Base-by-base conservation (phyloP, 2,888 invertebrate genomes). In the Antheraea yamamai region DNA sequence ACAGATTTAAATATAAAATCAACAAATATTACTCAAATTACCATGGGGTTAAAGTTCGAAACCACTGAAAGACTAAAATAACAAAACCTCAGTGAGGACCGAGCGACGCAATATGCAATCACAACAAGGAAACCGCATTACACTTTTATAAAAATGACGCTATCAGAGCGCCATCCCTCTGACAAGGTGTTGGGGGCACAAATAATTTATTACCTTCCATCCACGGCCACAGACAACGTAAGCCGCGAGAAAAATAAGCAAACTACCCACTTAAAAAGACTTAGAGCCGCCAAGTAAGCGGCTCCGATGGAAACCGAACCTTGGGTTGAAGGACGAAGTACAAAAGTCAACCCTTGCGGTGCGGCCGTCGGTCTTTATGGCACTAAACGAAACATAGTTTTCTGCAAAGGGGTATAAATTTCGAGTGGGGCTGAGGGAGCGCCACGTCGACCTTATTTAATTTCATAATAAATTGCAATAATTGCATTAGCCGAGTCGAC, bases 401-500 rank as follows among this genome's bases (percentile, higher is more conserved):
- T 82, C 85, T 87, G 81, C 88, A 87, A 91, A 89, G 87, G 90
- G 89, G 92, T 93, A 92, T 93, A 92, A 91, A 92, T 93, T 91
- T 89, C 82, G 81, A 81, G 86, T 83, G 79, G 84, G 79, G 79
- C 78, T 26, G 64, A 64, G 64, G 79, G 80, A 87, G 89, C 84
- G 88, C 85, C 87, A 89, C 87, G 89, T 88, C 90, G 89, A 88
- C 90, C 89, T 92, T 92, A 93, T 93, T 92, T 94, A 94, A 94
- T 93, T 93, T 94, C 89, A 91, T 91, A 91, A 92, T 94, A 94
- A 94, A 94, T 94, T 93, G 93, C 91, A 91, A 92, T 94, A 92
- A 94, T 94, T 94, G 91, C 94, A 92, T 94, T 92, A 92, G 89
- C 84, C 84, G 86, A 84, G 87, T 82, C 85, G 83, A 83, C 84